A percentile compares a stretch with the other conserved stretches of the same genome.
Conservation (phyloP, 1,140 invertebrate genomes). For the Hirudo medicinalis region DNA sequence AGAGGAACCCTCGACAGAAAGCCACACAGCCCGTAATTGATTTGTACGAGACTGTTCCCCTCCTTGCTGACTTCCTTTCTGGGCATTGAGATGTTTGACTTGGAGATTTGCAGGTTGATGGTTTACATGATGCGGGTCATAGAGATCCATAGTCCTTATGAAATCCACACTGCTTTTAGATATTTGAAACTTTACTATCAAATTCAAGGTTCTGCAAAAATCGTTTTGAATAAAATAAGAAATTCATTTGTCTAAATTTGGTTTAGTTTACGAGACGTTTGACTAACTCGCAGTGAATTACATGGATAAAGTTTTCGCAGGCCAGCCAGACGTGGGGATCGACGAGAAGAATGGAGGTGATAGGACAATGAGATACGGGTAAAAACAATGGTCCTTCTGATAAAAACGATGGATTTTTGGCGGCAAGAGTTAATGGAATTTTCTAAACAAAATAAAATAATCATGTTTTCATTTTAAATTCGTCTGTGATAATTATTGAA, state of each 20-base stretch:
- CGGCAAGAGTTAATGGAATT: constrained; percentile 6
- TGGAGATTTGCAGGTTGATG: constrained; percentile 2
- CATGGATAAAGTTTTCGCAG: constrained; percentile 43
- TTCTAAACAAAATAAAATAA: background rate
- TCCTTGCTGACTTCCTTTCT: background rate
- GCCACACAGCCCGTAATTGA: background rate
- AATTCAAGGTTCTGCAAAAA: background rate
- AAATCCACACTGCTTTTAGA: constrained; percentile 11
- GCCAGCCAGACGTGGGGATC: constrained; percentile 43
- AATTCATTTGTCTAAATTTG: background rate
- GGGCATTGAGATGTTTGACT: background rate
- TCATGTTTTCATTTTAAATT: background rate
- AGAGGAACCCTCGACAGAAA: constrained; percentile 35
- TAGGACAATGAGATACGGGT: constrained; percentile 42
- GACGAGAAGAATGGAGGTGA: constrained; percentile 40
- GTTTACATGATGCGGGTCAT: background rate
- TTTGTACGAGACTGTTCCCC: background rate
- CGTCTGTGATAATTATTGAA: background rate
- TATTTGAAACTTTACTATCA: constrained; percentile 15
- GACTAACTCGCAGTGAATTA: constrained; percentile 41
- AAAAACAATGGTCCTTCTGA: constrained; percentile 37
- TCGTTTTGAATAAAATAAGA: no score
- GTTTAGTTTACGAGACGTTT: background rate
- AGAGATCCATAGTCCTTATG: background rate
- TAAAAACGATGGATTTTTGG: background rate